Evolutionary conservation across 2,888 invertebrate genomes (phyloP), one percentile per base, ranked within the genome.

Genomic region (Oscheius sp.): DNA sequence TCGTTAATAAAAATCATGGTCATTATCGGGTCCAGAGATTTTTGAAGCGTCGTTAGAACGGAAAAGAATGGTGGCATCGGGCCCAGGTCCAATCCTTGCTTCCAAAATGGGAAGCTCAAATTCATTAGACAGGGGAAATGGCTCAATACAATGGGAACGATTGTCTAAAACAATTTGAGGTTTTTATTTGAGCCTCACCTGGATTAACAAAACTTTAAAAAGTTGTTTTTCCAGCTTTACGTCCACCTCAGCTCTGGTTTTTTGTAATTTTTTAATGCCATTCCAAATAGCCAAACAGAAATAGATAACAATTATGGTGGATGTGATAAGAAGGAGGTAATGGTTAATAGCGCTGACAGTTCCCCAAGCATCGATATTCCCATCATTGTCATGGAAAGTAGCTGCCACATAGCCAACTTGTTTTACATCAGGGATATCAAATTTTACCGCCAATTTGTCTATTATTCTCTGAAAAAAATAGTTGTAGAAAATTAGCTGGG

Each of bases 121-220:
- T 59, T 59, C 29, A 59, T 13, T 2, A 59, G 59, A 59, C 29
- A 59, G 16, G 59, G 59, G n/a, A 35, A n/a, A 35, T 59, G 59
- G 16, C 59, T 29, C 59, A 58, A 1, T 7, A 58, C 35, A n/a
- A 58, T 2, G 27, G 58, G 58, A 5, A 58, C 27, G 2, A 27
- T 13, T 2, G 58, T 58, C 58, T 58, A 18, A 25, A 58, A 58
- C 2, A 3, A 5, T 9, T 29, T 27, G n/a, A 59, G 13, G n/a
- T n/a, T n/a, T n/a, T n/a, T n/a, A n/a, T n/a, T n/a, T n/a, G n/a
- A n/a, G n/a, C n/a, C 41, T 7, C 9, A 41, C 61, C 45, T 61
- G 61, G 9, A 61, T 61, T 13, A 61, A 1, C 1, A 61, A n/a
- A 2, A 41, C 61, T 43, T 21, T 18, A 21, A 61, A 61, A 21